Evolutionary conservation across 2,797 vertebrate genomes (phyloP), one percentile per base, ranked within the genome.

Genomic region (Corythornis leucogaster): DNA sequence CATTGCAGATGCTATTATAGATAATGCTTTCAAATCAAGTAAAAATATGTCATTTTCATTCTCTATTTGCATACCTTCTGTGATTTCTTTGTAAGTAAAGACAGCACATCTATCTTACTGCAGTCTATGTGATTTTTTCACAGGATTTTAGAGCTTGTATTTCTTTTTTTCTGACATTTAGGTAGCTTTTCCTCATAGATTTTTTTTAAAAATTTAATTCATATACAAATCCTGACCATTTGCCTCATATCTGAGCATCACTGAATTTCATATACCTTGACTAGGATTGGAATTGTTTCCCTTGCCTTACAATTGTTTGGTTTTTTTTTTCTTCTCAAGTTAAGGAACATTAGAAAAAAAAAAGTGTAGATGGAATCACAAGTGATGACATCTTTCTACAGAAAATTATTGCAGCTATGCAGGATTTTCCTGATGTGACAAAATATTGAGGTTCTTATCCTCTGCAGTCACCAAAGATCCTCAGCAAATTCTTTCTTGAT

Each of bases 1-100:
- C 74, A 88, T 85, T 92, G 77, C 91, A 95, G 90, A 95, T 92
- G 89, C 79, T 92, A 91, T 96, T 96, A 94, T 62, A 85, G 92
- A 95, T 91, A 95, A 93, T 94, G 93, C 86, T 79, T 96, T 92
- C 0, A 5, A 96, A 94, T 93, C 78, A 88, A 96, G 70, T 70
- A 84, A 93, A 89, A 94, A 94, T 81, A 78, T 93, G 87, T 80
- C 79, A 90, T 95, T 96, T 95, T 80, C 69, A 46, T 80, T 90
- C 68, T 57, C 64, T 95, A 66, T 96, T 96, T 97, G 93, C 95
- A 94, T 95, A 93, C 38, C 42, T 31, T 90, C 71, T 17, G 68
- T 87, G 89, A 92, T 93, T 93, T 95, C 94, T 94, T 64, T 86
- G 91, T 80, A 85, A 92, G 81, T 75, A 82, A 91, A 91, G 84